Base-by-base conservation (phyloP, 2,888 invertebrate genomes). In the Nomada fabriciana region DNA sequence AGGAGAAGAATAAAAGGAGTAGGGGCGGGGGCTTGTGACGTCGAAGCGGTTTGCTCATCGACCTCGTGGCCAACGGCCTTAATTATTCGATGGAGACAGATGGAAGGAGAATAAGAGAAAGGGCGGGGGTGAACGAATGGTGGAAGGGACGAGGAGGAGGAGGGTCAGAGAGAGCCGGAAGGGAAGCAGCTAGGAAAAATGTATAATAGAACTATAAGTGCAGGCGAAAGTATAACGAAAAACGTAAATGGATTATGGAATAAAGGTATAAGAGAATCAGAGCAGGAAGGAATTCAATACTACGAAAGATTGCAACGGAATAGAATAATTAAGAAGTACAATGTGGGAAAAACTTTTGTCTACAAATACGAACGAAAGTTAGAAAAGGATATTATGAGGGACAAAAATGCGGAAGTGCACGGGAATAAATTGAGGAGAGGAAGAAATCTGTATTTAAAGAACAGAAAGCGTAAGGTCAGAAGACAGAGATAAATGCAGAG, bases 71-170 rank as follows among this genome's bases (percentile, higher is more conserved):
- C 83, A 84, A 84, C 77, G 83, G 82, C 86, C 86, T 87, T 91
- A 91, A 91, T 91, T 92, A 91, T 91, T 90, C 88, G 86, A 86
- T 76, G 80, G 64, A 78, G 82, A 67, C 73, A 59, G 76, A 80
- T 57, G 72, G 77, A 75, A 52, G 71, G 55, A 50, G 36, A 18
- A 53, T 15, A 50, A 61, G 65, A 29, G 13, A 47, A 36, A 36
- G n/a, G 29, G 42, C 20, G 47, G 55, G 20, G 47, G 20, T 20
- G 36, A 64, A 23, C 69, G 36, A 13, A 18, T 23, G 52, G 9
- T 18, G 20, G 63, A 53, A 68, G 36, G 43, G 25, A 57, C 2
- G 42, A 50, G 43, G 15, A 23, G 4, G 47, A 36, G 60, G 25
- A 42, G 50, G 50, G 29, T 50, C 25, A 2, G 43, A 47, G 23